Evolutionary conservation across 2,113 vertebrate species (phyloP), one percentile per base, ranked within the genome.

Genomic region (Macroglossus sobrinus): DNA sequence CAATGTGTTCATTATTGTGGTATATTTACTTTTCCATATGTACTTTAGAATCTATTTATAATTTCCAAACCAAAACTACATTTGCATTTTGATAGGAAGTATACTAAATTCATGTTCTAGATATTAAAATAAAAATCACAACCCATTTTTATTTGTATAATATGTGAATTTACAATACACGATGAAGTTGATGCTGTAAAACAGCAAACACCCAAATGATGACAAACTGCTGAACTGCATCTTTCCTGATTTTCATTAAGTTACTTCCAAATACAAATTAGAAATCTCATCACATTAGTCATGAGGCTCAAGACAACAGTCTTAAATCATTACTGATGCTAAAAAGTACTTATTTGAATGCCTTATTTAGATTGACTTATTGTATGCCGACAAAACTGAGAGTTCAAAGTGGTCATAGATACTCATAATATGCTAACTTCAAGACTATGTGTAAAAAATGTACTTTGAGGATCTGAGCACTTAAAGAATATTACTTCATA

Each of bases 41-140:
- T 68, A 93, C 14, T 64, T 95, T 47, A 84, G 33, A 89, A 68
- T 91, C 18, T 85, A 89, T 93, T 96, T 71, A 19, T 91, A 64
- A 19, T 79, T 40, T 84, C 10, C 59, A 84, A 91, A 69, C 19
- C 45, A 96, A 93, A 91, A 88, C 5, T 59, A 84, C 30, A 72
- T 57, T 90, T 93, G 21, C 15, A 43, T 79, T 91, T 82, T 87
- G 28, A 84, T 21, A 81, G 33, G 40, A 72, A 43, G 12, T 84
- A 26, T 59, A 69, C 57, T 69, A 88, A 93, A 50, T 66, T 24
- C 38, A 80, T 66, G 18, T 4, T 72, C 15, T 35, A 89, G 19
- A 69, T 93, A 55, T 76, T 90, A 95, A 89, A 66, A 66, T 69
- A 76, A 79, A 93, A 72, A 59, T 35, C 10, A 86, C 0, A 38